Conservation (phyloP, 2,888 invertebrate genomes). For the Dascillus cervinus region DNA sequence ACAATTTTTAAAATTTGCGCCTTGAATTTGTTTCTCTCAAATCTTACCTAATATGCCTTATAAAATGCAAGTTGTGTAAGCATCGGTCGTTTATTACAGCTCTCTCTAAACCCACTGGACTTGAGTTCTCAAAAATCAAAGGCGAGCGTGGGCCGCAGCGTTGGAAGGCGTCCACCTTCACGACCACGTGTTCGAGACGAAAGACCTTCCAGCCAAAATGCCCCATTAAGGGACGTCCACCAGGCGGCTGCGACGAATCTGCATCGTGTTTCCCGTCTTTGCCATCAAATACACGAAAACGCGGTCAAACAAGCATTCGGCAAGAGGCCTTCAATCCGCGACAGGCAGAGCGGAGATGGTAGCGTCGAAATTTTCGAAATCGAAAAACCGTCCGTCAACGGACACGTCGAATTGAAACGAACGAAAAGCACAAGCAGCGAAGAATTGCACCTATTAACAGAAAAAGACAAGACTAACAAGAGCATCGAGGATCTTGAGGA, state of each 20-base stretch:
- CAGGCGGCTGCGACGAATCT: conserved; percentile 33
- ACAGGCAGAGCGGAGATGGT: conserved; percentile 30
- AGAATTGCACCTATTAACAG: conserved; percentile 36
- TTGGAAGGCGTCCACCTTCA: conserved; percentile 46
- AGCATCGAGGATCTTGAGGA: conserved; percentile 36
- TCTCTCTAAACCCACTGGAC: conserved; percentile 45
- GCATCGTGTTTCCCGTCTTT: conserved; percentile 41
- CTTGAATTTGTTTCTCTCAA: conserved; percentile 4
- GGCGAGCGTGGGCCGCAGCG: conserved; percentile 45
- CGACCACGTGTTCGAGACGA: conserved; percentile 34
- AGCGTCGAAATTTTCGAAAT: conserved; percentile 33
- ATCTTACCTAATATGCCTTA: neutral
- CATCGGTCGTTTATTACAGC: conserved; percentile 31
- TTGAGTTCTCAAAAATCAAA: conserved; percentile 45
- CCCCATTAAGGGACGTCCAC: conserved; percentile 17
- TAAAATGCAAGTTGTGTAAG: neutral
- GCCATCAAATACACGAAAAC: conserved; percentile 43
- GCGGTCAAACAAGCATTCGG: conserved; percentile 37
- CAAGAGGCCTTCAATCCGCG: conserved; percentile 20
- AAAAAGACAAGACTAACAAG: conserved; percentile 28
- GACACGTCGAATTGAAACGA: conserved; percentile 27
- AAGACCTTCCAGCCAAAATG: conserved; percentile 11
- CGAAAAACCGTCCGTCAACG: conserved; percentile 22
- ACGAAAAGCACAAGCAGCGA: conserved; percentile 47
- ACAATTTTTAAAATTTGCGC: too few relatives aligned